A percentile compares a stretch with the other conserved stretches of the same genome.
phyloP scores from a whole-genome alignment of 2,797 vertebrate species.

The Poeciliopsis gracilis region DNA sequence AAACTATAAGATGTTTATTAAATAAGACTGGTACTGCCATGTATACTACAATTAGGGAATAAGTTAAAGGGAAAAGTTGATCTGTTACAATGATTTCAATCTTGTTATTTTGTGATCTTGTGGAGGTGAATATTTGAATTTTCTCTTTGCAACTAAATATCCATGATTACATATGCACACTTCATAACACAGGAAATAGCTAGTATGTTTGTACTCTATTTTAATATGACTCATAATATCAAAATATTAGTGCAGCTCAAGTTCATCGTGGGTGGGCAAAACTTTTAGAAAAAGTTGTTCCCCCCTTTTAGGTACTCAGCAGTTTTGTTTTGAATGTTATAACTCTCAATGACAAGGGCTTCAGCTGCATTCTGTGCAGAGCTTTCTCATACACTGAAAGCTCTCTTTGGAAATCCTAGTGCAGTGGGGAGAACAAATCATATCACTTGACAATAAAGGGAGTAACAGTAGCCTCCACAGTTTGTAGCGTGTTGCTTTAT shows the following conservation, averaged over 20 bases:
- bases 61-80: not conserved
- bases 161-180: not conserved
- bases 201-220: not conserved
- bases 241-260: not conserved
- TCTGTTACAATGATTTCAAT: not conserved
- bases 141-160: not conserved
- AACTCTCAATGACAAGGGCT: not conserved
- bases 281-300: not conserved
- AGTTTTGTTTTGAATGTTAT: not conserved
- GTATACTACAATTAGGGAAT: not conserved
- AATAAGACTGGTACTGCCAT: constrained; percentile 49
- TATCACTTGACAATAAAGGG: not conserved
- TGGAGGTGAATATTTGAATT: not conserved
- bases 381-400: not conserved
- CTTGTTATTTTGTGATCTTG: not conserved
- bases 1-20: constrained; percentile 53
- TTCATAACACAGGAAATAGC: not conserved
- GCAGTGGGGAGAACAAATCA: not conserved
- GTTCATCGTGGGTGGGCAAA: not conserved
- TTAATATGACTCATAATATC: not conserved
- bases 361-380: not conserved
- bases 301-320: not conserved
- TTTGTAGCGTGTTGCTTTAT: not conserved
- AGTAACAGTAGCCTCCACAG: not conserved
- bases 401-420: not conserved